phyloP scores from a whole-genome alignment of 2,113 vertebrate genomes.

The Cavia aperea region DNA sequence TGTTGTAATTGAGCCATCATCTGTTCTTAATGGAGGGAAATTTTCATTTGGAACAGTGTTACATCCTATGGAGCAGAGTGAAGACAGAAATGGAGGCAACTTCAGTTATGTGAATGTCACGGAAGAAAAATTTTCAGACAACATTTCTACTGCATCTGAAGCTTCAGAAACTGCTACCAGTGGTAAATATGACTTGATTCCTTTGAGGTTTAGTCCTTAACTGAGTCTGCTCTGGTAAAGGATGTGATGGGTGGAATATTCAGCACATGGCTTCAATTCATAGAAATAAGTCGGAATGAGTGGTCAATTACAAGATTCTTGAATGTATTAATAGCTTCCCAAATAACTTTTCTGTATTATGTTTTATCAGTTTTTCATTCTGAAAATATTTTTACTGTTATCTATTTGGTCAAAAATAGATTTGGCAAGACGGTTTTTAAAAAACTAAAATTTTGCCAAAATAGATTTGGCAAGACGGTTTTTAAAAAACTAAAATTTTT shows the following conservation, averaged over 20 bases:
- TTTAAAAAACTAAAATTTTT: constrained; percentile 29
- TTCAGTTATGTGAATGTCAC: constrained; percentile 79
- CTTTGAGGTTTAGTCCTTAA: constrained; percentile 63
- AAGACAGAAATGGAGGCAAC: constrained; percentile 76
- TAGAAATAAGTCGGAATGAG: neutral
- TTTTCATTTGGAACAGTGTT: constrained; percentile 75
- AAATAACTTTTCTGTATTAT: neutral
- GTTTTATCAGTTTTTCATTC: constrained; percentile 1
- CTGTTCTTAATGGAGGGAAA: constrained; percentile 83
- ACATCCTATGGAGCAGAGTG: constrained; percentile 77
- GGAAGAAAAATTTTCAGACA: constrained; percentile 91
- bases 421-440: neutral
- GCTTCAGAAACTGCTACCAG: constrained; percentile 85
- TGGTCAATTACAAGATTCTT: constrained; percentile 34
- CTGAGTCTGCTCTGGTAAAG: constrained; percentile 40
- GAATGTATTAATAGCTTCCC: neutral
- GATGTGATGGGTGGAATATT: constrained; percentile 25
- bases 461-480: neutral
- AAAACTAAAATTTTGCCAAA: constrained; percentile 10
- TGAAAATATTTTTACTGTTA: constrained; percentile 41
- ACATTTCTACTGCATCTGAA: constrained; percentile 92
- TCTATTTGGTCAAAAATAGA: neutral
- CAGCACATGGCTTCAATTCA: constrained; percentile 8
- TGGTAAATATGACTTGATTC: constrained; percentile 81
- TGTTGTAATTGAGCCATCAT: constrained; percentile 91